Conservation (phyloP, 1,140 invertebrate genomes). For the Macrobrachium rosenbergii region DNA sequence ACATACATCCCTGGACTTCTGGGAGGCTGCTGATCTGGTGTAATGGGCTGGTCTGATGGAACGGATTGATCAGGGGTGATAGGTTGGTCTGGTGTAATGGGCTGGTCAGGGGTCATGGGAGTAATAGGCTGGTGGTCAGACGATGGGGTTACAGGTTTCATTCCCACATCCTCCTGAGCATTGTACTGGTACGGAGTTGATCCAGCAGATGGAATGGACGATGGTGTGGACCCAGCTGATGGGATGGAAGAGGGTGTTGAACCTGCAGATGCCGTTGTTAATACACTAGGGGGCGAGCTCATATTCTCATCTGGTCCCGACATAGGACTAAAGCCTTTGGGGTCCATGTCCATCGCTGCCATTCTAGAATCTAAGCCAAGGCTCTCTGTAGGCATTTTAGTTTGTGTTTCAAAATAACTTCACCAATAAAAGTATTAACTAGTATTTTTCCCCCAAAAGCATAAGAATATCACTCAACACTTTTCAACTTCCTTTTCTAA, state of each 20-base stretch:
- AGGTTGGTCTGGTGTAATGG: slow-evolving; percentile 55
- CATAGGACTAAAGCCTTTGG: slow-evolving; percentile 62
- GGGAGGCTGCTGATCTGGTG: slow-evolving; percentile 51
- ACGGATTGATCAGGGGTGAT: slow-evolving; percentile 59
- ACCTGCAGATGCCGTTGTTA: slow-evolving; percentile 58
- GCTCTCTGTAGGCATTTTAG: slow-evolving; percentile 64
- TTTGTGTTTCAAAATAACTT: slow-evolving; percentile 53
- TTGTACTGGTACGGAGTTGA: slow-evolving; percentile 63
- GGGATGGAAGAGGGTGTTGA: slow-evolving; percentile 60
- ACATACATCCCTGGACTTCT: slow-evolving; percentile 41
- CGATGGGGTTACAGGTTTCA: slow-evolving; percentile 56
- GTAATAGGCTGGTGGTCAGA: slow-evolving; percentile 58
- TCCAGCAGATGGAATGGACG: slow-evolving; percentile 61
- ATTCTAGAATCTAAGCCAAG: slow-evolving; percentile 60
- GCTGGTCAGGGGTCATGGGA: slow-evolving; percentile 57
- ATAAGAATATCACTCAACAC: slow-evolving; percentile 8
- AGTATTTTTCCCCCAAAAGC: slow-evolving; percentile 24
- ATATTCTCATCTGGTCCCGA: slow-evolving; percentile 62
- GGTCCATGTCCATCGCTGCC: slow-evolving; percentile 61
- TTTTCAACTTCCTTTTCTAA: too few relatives aligned
- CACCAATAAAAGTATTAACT: slow-evolving; percentile 43
- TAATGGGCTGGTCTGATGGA: slow-evolving; percentile 57
- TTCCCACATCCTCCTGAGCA: slow-evolving; percentile 59
- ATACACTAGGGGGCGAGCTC: slow-evolving; percentile 59
- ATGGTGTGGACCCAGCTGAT: slow-evolving; percentile 59